phyloP scores from a whole-genome alignment of 2,888 invertebrate genomes.

The Lordiphosa fenestrarum region DNA sequence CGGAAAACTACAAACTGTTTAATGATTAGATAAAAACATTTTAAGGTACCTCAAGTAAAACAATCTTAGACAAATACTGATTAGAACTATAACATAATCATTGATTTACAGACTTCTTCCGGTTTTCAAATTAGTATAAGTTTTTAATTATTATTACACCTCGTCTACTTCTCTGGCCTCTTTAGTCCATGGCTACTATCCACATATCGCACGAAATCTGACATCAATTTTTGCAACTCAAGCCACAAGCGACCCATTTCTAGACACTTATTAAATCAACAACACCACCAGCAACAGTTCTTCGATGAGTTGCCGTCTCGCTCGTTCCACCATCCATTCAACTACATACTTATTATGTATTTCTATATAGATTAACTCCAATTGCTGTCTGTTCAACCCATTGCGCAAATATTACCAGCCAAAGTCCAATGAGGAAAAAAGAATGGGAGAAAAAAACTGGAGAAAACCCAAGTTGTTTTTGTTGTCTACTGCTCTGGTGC shows the following conservation, averaged over 20 bases:
- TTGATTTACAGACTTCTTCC: too few species aligned
- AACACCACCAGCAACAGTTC: slow-evolving; percentile 26
- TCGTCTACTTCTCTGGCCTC: too few species aligned
- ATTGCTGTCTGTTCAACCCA: slow-evolving; percentile 26
- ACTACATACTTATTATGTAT: slow-evolving; percentile 9
- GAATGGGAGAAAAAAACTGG: slow-evolving; percentile 6
- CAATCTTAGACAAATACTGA: too few species aligned
- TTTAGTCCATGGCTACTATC: too few species aligned
- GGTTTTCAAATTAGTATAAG: too few species aligned
- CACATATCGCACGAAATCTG: too few species aligned
- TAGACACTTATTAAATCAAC: slow-evolving; percentile 43
- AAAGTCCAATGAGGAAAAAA: slow-evolving; percentile 46
- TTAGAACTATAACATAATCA: too few species aligned
- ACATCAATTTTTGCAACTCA: neutral
- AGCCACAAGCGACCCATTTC: slow-evolving; percentile 32
- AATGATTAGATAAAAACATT: too few species aligned
- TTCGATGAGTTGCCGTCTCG: slow-evolving; percentile 18
- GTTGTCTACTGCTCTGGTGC: slow-evolving; percentile 17
- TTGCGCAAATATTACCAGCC: slow-evolving; percentile 51
- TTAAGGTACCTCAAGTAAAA: too few species aligned
- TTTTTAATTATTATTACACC: too few species aligned
- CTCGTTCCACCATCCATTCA: slow-evolving; percentile 26
- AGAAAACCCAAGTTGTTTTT: slow-evolving; percentile 5
- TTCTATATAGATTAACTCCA: slow-evolving; percentile 1
- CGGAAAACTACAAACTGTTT: too few species aligned